Conservation (phyloP, 2,888 invertebrate genomes). For the Heliconius charithonia region DNA sequence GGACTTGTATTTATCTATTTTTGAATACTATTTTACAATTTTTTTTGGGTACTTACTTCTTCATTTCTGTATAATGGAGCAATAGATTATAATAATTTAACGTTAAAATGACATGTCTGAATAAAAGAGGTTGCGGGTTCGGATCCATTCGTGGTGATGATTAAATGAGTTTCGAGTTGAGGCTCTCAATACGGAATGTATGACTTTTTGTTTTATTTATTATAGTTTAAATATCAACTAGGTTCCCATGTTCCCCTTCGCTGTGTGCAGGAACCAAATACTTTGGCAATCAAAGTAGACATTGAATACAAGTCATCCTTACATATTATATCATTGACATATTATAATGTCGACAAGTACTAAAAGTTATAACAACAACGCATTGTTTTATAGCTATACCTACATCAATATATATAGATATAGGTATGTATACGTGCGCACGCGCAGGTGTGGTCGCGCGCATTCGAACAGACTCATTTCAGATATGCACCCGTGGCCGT, state of each 20-base stretch:
- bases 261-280: background rate
- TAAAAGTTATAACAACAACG: background rate
- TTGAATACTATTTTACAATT: constrained; percentile 27
- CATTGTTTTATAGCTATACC: constrained; percentile 4
- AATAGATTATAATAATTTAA: no score
- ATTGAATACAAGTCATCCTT: background rate
- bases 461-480: constrained; percentile 33
- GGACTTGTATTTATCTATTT: constrained; percentile 38
- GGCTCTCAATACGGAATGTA: no score
- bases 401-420: background rate
- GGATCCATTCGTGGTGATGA: no score
- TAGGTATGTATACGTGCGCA: constrained; percentile 2
- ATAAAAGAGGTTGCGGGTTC: no score
- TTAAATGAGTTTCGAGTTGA: no score
- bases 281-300: background rate
- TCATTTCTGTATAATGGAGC: no score
- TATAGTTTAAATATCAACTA: no score
- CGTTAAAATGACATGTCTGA: no score
- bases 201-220: no score
- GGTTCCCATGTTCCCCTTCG: no score
- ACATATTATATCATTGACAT: background rate
- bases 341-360: background rate
- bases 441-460: constrained; percentile 32
- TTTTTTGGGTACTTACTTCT: background rate
- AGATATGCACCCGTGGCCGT: constrained; percentile 34